Conservation (phyloP, 2,113 vertebrate genomes). For the Balaeniceps rex region DNA sequence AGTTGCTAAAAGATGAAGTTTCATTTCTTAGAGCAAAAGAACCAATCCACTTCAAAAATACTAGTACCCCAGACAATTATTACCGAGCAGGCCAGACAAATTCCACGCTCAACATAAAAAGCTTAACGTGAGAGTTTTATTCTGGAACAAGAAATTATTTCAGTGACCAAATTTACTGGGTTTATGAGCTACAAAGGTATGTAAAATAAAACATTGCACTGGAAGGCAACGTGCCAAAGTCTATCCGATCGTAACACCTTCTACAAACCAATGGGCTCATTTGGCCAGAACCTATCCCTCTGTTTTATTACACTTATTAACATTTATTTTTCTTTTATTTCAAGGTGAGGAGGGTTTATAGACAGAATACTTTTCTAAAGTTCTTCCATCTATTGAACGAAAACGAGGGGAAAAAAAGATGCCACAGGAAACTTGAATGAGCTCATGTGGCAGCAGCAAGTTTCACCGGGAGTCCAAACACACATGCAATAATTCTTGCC, state of each 20-base stretch:
- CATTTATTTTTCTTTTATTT: not conserved
- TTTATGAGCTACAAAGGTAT: constrained; percentile 52
- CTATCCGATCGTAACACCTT: not conserved
- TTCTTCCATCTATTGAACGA: not conserved
- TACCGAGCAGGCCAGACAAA: not conserved
- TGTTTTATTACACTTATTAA: not conserved
- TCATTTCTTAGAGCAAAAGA: not conserved
- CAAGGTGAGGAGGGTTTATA: not conserved
- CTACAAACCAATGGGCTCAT: not conserved
- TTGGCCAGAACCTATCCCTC: not conserved
- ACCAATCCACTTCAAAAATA: not conserved
- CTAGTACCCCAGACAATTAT: not conserved
- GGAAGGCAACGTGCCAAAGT: not conserved
- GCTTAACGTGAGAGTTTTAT: not conserved
- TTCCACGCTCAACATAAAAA: not conserved
- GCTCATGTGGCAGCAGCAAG: not conserved
- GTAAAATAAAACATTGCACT: not conserved
- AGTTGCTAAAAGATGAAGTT: not conserved
- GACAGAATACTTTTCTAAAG: not conserved
- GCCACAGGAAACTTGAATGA: not conserved
- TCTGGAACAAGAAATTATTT: constrained; percentile 39
- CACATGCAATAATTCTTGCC: not conserved
- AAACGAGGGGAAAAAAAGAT: not conserved
- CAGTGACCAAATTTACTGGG: not conserved
- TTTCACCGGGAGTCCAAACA: not conserved